Evolutionary conservation across 2,113 vertebrate genomes (phyloP), one percentile per base, ranked within the genome.

Genomic region (Callipepla squamata): DNA sequence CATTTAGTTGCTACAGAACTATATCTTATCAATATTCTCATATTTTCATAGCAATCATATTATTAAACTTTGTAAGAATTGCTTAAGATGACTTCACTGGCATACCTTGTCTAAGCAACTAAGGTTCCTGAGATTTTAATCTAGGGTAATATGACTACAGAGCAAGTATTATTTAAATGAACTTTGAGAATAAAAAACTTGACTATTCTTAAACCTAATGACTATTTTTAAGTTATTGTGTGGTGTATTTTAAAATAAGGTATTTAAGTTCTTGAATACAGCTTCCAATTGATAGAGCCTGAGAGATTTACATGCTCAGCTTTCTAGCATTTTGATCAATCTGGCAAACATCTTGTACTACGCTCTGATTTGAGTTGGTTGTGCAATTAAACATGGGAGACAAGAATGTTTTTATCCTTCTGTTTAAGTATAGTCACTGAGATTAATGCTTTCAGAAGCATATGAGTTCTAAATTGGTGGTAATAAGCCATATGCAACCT

Each of bases 291-390:
- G 90, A 94, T 8, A 93, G 84, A 57, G 85, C 70, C 91, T 83
- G 76, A 89, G 76, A 91, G 55, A 75, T 74, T 87, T 86, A 68
- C 68, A 93, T 86, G 32, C 42, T 69, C 91, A 79, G 47, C 22
- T 96, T 93, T 93, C 84, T 75, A 97, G 76, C 28, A 92, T 79
- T 44, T 94, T 95, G 91, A 94, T 92, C 94, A 94, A 96, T 47
- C 51, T 3, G 3, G 26, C 38, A 65, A 80, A 86, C 74, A 95
- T 93, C 45, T 90, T 80, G 23, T 14, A 17, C 23, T 74, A 73
- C 67, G 69, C 13, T 25, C 14, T 22, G n/a, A 26, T 36, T 0
- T 10, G 70, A 89, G 34, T 21, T 87, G 48, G 47, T 95, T 94
- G 96, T 12, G 65, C 85, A 96, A 91, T 87, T 87, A 91, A 73